Percentiles rank a stretch among this genome's conserved stretches.
phyloP scores from a whole-genome alignment of 1,140 invertebrate genomes.

The Agrilus planipennis region DNA sequence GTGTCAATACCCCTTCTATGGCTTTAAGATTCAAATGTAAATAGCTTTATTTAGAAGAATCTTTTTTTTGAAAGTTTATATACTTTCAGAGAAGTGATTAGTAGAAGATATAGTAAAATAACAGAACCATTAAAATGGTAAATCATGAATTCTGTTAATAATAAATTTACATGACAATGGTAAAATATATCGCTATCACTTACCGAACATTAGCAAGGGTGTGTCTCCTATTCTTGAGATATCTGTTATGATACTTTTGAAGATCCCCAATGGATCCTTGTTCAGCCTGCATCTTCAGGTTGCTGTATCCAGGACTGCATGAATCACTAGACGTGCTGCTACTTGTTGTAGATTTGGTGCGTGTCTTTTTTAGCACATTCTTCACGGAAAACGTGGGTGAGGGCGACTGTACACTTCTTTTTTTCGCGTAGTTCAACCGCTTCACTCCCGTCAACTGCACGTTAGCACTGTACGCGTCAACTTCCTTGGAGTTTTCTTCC shows the following conservation, averaged over 20 bases:
- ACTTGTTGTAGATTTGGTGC: constrained; percentile 21
- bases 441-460: constrained; percentile 21
- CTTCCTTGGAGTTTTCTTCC: constrained; percentile 21
- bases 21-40: too few relatives aligned
- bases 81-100: too few relatives aligned
- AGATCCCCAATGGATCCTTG: constrained; percentile 77
- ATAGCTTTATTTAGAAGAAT: too few relatives aligned
- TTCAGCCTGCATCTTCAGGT: constrained; percentile 72
- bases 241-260: constrained; percentile 71
- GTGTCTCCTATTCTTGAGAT: constrained; percentile 68
- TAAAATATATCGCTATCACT: too few relatives aligned
- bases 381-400: constrained; percentile 31
- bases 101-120: too few relatives aligned
- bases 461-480: constrained; percentile 17
- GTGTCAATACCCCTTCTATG: too few relatives aligned
- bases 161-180: too few relatives aligned
- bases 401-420: constrained; percentile 25
- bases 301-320: constrained; percentile 19
- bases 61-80: too few relatives aligned
- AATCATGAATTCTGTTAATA: too few relatives aligned
- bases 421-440: constrained; percentile 23
- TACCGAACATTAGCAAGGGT: constrained; percentile 80
- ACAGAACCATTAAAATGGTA: too few relatives aligned
- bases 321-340: constrained; percentile 22
- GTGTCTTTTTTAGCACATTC: constrained; percentile 18